phyloP scores from a whole-genome alignment of 2,888 invertebrate genomes.

The Nemapogon koenigi region DNA sequence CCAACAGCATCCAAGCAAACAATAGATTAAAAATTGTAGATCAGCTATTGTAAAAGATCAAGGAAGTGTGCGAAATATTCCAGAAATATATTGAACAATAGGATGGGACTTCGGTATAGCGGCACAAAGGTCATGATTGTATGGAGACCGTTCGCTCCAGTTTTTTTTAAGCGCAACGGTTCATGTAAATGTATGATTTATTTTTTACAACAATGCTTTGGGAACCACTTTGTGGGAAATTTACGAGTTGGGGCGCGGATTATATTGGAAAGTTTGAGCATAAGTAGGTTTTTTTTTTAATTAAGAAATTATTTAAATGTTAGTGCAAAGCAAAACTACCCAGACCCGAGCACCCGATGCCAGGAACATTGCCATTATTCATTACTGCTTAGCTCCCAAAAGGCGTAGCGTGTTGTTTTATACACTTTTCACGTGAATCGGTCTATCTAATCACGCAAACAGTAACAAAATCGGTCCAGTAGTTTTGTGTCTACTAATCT shows the following conservation, averaged over 20 bases:
- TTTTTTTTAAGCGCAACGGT: conserved; percentile 32
- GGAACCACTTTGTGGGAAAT: conserved; percentile 50
- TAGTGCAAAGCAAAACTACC: no score
- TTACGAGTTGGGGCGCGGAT: conserved; percentile 33
- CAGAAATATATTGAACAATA: conserved; percentile 1
- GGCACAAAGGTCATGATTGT: conserved; percentile 22
- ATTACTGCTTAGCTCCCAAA: no score
- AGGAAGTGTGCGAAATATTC: conserved; percentile 49
- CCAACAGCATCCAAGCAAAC: conserved; percentile 22
- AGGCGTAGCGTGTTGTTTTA: no score
- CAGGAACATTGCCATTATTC: no score
- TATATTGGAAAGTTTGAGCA: neutral
- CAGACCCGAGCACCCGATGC: no score
- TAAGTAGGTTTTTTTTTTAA: no score
- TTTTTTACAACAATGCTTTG: conserved; percentile 51
- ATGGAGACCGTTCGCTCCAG: conserved; percentile 36
- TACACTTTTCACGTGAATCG: no score
- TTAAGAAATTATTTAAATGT: no score
- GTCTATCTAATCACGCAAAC: no score
- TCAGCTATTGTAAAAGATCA: conserved; percentile 26
- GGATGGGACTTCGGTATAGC: neutral
- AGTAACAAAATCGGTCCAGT: no score
- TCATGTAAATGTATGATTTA: conserved; percentile 50
- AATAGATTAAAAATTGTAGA: conserved; percentile 8
- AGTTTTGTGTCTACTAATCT: no score